Percentiles rank a stretch among this genome's conserved stretches.
phyloP scores from a whole-genome alignment of 2,113 vertebrate genomes.

The Periophthalmodon schlosseri region DNA sequence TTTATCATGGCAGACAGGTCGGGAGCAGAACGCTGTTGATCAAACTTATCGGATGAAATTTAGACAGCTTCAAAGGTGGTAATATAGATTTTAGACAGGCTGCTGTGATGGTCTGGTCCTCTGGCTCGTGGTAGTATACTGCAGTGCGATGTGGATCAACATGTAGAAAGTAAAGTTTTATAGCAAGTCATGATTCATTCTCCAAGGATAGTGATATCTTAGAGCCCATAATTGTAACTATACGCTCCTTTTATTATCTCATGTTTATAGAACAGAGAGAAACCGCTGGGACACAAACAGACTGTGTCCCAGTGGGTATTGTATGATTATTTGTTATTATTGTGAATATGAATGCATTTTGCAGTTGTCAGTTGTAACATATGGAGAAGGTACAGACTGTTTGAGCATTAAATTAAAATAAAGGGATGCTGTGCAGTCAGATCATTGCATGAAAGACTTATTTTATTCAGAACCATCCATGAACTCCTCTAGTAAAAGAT shows the following conservation, averaged over 20 bases:
- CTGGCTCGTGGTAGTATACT: not conserved
- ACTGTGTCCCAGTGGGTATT: too few relatives aligned
- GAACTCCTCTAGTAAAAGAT: constrained; percentile 19
- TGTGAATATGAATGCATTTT: not conserved
- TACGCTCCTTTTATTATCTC: too few relatives aligned
- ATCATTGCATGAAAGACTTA: constrained; percentile 6
- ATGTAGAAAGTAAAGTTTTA: not conserved
- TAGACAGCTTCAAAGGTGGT: constrained; percentile 23
- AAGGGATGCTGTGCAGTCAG: constrained; percentile 1
- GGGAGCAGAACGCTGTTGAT: constrained; percentile 34
- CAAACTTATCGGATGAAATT: constrained; percentile 21
- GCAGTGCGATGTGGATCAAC: constrained; percentile 3
- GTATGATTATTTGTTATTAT: not conserved
- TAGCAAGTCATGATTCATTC: not conserved
- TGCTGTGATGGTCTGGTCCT: not conserved
- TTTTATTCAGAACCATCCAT: constrained; percentile 3
- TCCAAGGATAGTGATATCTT: not conserved
- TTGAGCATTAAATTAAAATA: not conserved
- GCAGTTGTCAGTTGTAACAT: not conserved
- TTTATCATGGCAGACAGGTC: constrained; percentile 36
- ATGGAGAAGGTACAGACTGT: not conserved
- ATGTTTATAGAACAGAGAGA: too few relatives aligned
- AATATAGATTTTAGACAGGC: constrained; percentile 2
- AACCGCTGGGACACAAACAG: too few relatives aligned
- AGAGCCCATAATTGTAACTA: too few relatives aligned